Evolutionary conservation across 2,888 invertebrate genomes (phyloP).

Genomic region (Muscina levida): DNA sequence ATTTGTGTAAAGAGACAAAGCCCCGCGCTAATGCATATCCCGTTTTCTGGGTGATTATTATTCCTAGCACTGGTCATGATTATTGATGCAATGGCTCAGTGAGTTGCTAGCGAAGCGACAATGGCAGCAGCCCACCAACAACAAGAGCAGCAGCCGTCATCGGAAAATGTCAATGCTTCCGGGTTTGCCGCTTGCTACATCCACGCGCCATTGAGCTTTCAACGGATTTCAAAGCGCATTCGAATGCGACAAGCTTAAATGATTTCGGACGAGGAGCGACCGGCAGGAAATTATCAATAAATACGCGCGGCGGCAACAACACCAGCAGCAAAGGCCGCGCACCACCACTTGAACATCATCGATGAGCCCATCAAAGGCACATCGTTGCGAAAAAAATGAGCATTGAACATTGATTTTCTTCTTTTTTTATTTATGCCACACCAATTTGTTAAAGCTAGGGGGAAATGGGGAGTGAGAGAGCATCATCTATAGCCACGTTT

Average conservation of each 20-base stretch:
- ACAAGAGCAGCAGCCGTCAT: slow-evolving; percentile 46
- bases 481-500: too few species aligned
- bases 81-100: slow-evolving; percentile 51
- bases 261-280: slow-evolving; percentile 13
- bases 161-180: slow-evolving; percentile 62
- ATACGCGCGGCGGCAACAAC: slow-evolving; percentile 71
- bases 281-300: slow-evolving; percentile 77
- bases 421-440: slow-evolving; percentile 23
- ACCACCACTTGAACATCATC: background rate
- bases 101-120: slow-evolving; percentile 20
- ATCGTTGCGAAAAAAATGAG: slow-evolving; percentile 18
- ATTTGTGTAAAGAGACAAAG: background rate
- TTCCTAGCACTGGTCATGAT: slow-evolving; percentile 37
- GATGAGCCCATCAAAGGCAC: slow-evolving; percentile 26
- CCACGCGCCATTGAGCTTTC: slow-evolving; percentile 62
- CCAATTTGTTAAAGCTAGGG: slow-evolving; percentile 21
- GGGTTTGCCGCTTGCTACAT: slow-evolving; percentile 54
- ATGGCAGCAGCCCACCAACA: slow-evolving; percentile 14
- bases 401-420: too few species aligned
- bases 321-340: slow-evolving; percentile 10
- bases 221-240: slow-evolving; percentile 11
- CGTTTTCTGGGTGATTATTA: slow-evolving; percentile 39
- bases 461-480: background rate
- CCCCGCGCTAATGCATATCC: slow-evolving; percentile 31
- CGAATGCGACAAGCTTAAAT: slow-evolving; percentile 38